These are phyloP conservation scores for Sinotaia quadrata DNA, from an alignment of 2,888 invertebrate species.

Conservation along the genomic window DNA sequence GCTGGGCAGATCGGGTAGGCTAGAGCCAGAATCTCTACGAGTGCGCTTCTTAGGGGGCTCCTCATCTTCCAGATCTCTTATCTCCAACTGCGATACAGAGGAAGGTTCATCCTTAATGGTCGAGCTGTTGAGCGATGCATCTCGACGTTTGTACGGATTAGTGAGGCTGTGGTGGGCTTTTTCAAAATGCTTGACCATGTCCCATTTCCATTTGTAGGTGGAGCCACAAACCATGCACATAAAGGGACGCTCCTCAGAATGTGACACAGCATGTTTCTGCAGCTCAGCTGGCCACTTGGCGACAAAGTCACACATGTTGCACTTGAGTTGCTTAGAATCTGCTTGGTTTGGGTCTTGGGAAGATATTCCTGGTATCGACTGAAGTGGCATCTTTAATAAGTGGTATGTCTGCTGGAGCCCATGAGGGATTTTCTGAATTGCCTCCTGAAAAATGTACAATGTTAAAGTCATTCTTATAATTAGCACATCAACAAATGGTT, in stretches of 20 bases:
- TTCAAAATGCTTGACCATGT: slow-evolving; percentile 71
- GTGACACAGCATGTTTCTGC: slow-evolving; percentile 70
- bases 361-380: slow-evolving; percentile 53
- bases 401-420: slow-evolving; percentile 65
- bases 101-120: neutral
- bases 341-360: slow-evolving; percentile 48
- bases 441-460: slow-evolving; percentile 40
- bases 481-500: too few species aligned
- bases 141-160: slow-evolving; percentile 58
- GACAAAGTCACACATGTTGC: slow-evolving; percentile 67
- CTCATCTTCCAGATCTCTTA: slow-evolving; percentile 31
- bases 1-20: neutral
- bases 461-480: too few species aligned
- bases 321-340: slow-evolving; percentile 64
- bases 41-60: slow-evolving; percentile 15
- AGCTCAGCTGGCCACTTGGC: slow-evolving; percentile 70
- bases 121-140: neutral
- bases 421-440: slow-evolving; percentile 65
- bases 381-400: slow-evolving; percentile 62
- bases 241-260: slow-evolving; percentile 68
- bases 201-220: slow-evolving; percentile 72
- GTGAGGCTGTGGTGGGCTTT: slow-evolving; percentile 66
- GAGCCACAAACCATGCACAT: slow-evolving; percentile 70
- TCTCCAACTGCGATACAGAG: slow-evolving; percentile 48
- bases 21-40: slow-evolving; percentile 3